Percentiles rank a stretch among this genome's conserved stretches.
phyloP scores from a whole-genome alignment of 2,797 vertebrate species.

The Paratrypauchen microcephalus region DNA sequence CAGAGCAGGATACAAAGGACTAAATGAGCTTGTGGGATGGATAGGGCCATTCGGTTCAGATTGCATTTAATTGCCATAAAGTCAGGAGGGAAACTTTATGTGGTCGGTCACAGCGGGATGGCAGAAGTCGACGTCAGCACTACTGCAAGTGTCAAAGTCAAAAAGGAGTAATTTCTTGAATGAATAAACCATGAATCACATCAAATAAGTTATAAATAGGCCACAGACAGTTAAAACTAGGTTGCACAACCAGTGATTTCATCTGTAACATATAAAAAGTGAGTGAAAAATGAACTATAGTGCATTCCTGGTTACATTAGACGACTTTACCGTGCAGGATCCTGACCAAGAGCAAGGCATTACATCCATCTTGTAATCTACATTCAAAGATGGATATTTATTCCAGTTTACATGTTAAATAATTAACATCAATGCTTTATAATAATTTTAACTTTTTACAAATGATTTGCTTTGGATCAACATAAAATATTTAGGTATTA shows the following conservation, averaged over 20 bases:
- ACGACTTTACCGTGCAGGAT: too few relatives aligned
- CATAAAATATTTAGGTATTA: too few relatives aligned
- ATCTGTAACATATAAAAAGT: background rate
- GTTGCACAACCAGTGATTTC: background rate
- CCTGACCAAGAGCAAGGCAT: too few relatives aligned
- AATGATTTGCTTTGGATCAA: too few relatives aligned
- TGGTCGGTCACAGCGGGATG: conserved; percentile 8
- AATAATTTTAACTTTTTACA: too few relatives aligned
- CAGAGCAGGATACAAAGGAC: conserved; percentile 22
- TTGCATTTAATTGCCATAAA: conserved; percentile 19
- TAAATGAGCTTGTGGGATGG: conserved; percentile 53
- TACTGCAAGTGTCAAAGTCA: background rate
- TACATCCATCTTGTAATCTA: too few relatives aligned
- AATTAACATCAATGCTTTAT: too few relatives aligned
- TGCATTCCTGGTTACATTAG: too few relatives aligned
- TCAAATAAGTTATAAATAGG: background rate
- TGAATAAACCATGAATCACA: background rate
- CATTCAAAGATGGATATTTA: too few relatives aligned
- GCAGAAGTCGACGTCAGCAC: background rate
- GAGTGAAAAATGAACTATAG: too few relatives aligned
- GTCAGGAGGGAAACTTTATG: conserved; percentile 14
- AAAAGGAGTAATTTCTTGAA: background rate
- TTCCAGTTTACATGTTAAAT: too few relatives aligned
- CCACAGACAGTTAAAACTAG: background rate
- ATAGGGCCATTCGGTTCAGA: conserved; percentile 34